Percentiles rank a stretch among this genome's conserved stretches.
Conservation (phyloP, 2,797 vertebrate genomes). For the Alauda arvensis region DNA sequence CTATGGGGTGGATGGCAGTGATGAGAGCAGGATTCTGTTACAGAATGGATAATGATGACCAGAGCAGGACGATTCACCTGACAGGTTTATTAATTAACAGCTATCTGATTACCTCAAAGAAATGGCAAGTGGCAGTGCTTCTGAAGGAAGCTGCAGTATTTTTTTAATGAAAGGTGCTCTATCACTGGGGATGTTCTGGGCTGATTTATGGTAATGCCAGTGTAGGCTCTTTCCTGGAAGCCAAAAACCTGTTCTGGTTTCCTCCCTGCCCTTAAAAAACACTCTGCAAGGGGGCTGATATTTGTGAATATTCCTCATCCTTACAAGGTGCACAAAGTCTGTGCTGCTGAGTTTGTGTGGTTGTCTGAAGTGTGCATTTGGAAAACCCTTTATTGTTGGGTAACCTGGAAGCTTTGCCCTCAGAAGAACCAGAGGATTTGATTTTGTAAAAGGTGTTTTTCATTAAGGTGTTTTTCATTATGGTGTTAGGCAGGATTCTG, state of each 20-base stretch:
- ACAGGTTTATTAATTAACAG: slow-evolving; percentile 96
- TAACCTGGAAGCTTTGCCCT: neutral
- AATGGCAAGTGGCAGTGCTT: slow-evolving; percentile 52
- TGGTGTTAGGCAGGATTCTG: neutral
- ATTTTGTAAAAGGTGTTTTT: neutral
- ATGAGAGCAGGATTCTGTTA: slow-evolving; percentile 84
- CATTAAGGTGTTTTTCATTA: neutral
- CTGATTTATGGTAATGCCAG: slow-evolving; percentile 4
- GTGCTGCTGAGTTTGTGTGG: neutral
- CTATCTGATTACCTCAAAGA: slow-evolving; percentile 86
- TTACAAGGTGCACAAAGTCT: neutral
- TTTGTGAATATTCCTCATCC: neutral
- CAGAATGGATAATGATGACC: slow-evolving; percentile 87
- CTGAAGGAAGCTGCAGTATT: slow-evolving; percentile 12
- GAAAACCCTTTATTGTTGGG: neutral
- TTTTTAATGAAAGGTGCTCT: slow-evolving; percentile 32
- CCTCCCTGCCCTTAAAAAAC: neutral
- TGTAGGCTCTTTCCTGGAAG: neutral
- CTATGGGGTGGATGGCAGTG: slow-evolving; percentile 61
- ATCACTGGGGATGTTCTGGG: neutral
- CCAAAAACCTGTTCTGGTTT: neutral
- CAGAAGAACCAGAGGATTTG: neutral
- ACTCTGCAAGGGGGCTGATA: neutral
- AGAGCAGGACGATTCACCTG: slow-evolving; percentile 85
- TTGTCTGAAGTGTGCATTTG: neutral